A percentile compares a stretch with the other conserved stretches of the same genome.
Evolutionary conservation across 37 sponge, comb jelly and placozoan genomes (phyloP).

Genomic region (Beroe ovata): DNA sequence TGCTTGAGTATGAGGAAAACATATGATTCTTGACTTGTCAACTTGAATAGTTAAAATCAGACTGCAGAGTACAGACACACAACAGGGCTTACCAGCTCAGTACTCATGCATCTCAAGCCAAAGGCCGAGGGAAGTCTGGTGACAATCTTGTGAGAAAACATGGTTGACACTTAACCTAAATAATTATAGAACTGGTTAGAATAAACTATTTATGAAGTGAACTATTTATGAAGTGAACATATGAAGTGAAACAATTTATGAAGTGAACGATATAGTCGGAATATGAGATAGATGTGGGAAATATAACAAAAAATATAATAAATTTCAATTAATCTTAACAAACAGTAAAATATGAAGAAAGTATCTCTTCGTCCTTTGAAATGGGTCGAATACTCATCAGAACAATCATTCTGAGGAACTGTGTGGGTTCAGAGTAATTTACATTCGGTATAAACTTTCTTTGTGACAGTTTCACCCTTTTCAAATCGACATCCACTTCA

Average conservation of each 20-base stretch:
- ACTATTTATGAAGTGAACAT: too few relatives aligned
- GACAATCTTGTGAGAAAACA: constrained; percentile 12
- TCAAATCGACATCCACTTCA: constrained; percentile 22
- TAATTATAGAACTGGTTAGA: too few relatives aligned
- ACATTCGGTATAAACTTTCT: constrained; percentile 13
- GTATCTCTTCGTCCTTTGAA: not conserved
- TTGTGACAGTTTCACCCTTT: not conserved
- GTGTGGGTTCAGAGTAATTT: not conserved
- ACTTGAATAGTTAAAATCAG: not conserved
- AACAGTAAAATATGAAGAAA: constrained; percentile 18
- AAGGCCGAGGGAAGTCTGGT: not conserved
- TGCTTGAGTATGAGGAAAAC: too few relatives aligned
- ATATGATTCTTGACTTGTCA: too few relatives aligned
- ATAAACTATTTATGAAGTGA: too few relatives aligned
- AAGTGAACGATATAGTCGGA: too few relatives aligned
- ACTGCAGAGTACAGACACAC: not conserved
- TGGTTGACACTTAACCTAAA: too few relatives aligned
- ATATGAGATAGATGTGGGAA: too few relatives aligned
- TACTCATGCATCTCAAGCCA: constrained; percentile 23
- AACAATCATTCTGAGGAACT: constrained; percentile 12
- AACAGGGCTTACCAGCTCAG: not conserved
- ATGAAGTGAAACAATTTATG: too few relatives aligned
- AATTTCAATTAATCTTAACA: not conserved
- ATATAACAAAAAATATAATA: too few relatives aligned
- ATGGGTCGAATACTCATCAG: not conserved